These are phyloP conservation scores for Dromas ardeola DNA, from an alignment of 2,113 vertebrate genomes.

Conservation along the genomic window DNA sequence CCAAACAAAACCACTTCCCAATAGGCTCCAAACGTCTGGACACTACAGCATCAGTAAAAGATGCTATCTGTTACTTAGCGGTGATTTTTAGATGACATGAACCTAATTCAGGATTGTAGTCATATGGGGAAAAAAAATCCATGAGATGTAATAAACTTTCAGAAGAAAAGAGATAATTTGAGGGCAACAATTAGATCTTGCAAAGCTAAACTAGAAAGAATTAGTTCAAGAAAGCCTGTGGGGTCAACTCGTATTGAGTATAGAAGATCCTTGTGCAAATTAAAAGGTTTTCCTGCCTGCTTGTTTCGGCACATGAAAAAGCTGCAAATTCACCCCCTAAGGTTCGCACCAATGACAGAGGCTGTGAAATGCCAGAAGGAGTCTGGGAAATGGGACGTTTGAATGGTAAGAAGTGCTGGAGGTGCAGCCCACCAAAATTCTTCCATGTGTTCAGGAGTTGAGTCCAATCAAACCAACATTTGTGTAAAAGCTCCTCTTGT, in stretches of 20 bases:
- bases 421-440: not conserved
- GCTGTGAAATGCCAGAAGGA: not conserved
- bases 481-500: not conserved
- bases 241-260: not conserved
- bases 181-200: not conserved
- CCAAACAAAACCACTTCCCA: not conserved
- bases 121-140: not conserved
- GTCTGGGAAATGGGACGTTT: not conserved
- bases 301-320: not conserved
- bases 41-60: not conserved
- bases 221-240: not conserved
- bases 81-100: not conserved
- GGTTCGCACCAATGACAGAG: fast-evolving
- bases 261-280: not conserved
- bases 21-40: not conserved
- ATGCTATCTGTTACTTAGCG: not conserved
- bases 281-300: not conserved
- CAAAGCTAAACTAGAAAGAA: not conserved
- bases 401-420: not conserved
- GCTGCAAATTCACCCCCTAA: not conserved
- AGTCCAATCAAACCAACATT: not conserved
- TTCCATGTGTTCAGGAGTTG: not conserved
- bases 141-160: not conserved
- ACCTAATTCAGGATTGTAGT: not conserved
- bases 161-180: not conserved